Conservation (phyloP, 1,140 invertebrate genomes). For the Halesus radiatus region DNA sequence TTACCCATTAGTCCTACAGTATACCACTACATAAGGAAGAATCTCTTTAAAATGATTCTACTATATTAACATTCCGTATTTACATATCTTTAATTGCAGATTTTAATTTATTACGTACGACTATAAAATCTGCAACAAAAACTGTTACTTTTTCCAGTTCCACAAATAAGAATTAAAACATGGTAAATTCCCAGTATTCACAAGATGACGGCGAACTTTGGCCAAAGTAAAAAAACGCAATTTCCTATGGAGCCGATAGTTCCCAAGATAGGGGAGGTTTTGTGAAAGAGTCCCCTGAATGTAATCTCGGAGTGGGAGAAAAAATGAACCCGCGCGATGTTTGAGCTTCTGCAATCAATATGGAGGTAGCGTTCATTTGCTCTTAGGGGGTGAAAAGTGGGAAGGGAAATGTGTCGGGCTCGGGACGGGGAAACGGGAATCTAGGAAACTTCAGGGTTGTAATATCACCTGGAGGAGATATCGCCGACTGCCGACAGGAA, state of each 20-base stretch:
- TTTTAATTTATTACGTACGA: too few relatives aligned
- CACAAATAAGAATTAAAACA: too few relatives aligned
- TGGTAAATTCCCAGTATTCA: too few relatives aligned
- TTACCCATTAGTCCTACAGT: too few relatives aligned
- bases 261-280: constrained; percentile 1
- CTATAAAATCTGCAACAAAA: too few relatives aligned
- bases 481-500: not conserved
- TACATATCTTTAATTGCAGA: too few relatives aligned
- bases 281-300: constrained; percentile 14
- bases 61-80: too few relatives aligned
- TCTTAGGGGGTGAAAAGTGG: not conserved
- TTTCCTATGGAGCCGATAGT: constrained; percentile 21
- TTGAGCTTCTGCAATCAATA: constrained; percentile 34
- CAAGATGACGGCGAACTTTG: not conserved
- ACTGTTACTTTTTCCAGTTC: too few relatives aligned
- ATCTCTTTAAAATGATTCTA: too few relatives aligned
- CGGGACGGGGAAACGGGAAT: not conserved
- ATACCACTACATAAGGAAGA: too few relatives aligned
- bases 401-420: not conserved
- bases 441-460: not conserved
- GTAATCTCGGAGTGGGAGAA: constrained; percentile 7
- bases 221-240: not conserved
- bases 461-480: not conserved
- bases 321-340: constrained; percentile 19
- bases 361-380: constrained; percentile 27